Evolutionary conservation across 2,113 vertebrate genomes (phyloP).

Genomic region (Oreotrochilus melanogaster): DNA sequence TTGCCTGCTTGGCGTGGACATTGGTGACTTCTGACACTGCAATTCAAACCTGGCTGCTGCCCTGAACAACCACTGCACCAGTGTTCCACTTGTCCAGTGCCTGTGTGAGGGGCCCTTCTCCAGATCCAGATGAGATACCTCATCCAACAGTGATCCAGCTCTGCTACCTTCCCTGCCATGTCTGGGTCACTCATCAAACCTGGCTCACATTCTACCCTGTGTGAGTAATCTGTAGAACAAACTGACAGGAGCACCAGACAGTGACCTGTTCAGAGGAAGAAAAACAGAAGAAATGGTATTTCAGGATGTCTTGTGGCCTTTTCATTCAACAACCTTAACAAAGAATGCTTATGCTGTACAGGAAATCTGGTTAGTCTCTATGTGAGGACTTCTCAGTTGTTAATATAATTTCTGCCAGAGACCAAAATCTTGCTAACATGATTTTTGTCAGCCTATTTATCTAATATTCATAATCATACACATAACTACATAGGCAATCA

Average conservation of each 20-base stretch:
- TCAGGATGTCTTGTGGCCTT: slow-evolving; percentile 19
- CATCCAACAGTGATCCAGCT: not conserved
- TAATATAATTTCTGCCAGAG: slow-evolving; percentile 69
- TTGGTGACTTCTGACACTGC: not conserved
- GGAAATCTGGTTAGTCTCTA: slow-evolving; percentile 57
- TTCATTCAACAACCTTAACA: not conserved
- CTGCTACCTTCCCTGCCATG: not conserved
- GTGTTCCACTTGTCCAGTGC: not conserved
- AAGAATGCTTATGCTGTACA: not conserved
- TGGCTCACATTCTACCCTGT: not conserved
- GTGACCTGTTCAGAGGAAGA: not conserved
- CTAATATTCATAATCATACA: slow-evolving; percentile 63
- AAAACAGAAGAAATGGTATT: not conserved
- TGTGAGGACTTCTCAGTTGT: slow-evolving; percentile 43
- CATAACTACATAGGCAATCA: slow-evolving; percentile 51
- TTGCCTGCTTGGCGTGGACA: not conserved
- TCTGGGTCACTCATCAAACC: not conserved
- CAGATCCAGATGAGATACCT: not conserved
- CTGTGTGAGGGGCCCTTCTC: accelerated
- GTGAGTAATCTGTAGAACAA: not conserved
- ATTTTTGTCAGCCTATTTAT: slow-evolving; percentile 53
- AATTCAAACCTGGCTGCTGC: not conserved
- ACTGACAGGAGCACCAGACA: not conserved
- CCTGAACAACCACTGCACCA: not conserved
- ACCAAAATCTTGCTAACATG: slow-evolving; percentile 48